Conservation (phyloP, 2,888 invertebrate species). For the Plebejus melissa region DNA sequence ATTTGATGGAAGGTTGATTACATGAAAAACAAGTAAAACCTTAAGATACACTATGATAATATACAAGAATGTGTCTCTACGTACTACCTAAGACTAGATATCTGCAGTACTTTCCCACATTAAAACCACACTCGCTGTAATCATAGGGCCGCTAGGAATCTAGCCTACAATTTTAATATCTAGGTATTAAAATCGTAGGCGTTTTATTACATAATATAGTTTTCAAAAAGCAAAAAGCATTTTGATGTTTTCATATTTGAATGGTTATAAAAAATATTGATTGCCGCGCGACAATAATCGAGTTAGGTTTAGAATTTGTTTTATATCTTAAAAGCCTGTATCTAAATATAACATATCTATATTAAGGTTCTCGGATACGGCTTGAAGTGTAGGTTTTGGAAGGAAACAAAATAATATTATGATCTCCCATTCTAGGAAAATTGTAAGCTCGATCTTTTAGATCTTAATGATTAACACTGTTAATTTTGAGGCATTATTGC, state of each 20-base stretch:
- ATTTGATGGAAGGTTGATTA: no score
- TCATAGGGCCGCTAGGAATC: neutral
- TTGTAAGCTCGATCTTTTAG: no score
- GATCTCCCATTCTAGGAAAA: no score
- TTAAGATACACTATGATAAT: no score
- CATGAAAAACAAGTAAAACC: no score
- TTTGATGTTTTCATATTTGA: neutral
- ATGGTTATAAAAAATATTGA: neutral
- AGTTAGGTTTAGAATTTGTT: neutral
- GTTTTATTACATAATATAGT: neutral
- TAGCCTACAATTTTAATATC: neutral
- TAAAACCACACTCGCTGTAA: constrained; percentile 3
- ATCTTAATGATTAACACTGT: no score
- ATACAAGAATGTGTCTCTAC: neutral
- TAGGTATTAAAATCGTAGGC: neutral
- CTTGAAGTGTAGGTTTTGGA: no score
- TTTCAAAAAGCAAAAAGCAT: neutral
- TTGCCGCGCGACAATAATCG: neutral
- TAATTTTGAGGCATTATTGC: no score
- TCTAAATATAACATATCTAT: no score
- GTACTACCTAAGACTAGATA: constrained; percentile 5
- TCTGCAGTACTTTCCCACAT: neutral
- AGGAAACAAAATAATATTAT: no score
- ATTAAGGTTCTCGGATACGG: no score
- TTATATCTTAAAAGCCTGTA: neutral